Conservation (phyloP, 2,888 invertebrate species). For the Macrosiphum euphorbiae region DNA sequence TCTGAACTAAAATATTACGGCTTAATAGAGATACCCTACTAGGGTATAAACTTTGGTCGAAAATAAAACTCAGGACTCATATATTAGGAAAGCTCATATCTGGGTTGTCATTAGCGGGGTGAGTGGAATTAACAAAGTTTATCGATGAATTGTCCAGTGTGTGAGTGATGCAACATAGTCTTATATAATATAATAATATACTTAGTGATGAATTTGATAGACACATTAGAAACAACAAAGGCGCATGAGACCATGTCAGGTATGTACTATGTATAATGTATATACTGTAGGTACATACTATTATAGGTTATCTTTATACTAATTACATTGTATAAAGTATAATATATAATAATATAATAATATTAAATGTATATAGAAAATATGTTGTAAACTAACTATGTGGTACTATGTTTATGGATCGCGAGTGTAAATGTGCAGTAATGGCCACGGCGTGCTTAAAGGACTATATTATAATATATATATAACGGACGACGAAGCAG, state of each 20-base stretch:
- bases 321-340: too few relatives aligned
- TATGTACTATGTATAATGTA: background rate
- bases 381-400: background rate
- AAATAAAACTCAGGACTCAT: background rate
- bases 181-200: background rate
- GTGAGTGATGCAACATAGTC: background rate
- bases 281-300: background rate
- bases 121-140: background rate
- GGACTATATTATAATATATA: background rate
- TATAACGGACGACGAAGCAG: background rate
- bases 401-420: background rate
- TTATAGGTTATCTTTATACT: too few relatives aligned
- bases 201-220: background rate
- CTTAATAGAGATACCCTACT: too few relatives aligned
- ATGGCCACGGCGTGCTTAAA: background rate
- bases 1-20: too few relatives aligned
- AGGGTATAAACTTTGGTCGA: too few relatives aligned
- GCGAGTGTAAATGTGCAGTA: background rate
- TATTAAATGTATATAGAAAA: background rate
- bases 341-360: background rate
- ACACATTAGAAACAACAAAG: constrained; percentile 37
- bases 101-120: background rate
- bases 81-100: background rate
- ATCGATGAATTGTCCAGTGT: background rate
- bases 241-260: background rate